Conservation (phyloP, 2,797 vertebrate genomes). For the Monodelphis domestica region DNA sequence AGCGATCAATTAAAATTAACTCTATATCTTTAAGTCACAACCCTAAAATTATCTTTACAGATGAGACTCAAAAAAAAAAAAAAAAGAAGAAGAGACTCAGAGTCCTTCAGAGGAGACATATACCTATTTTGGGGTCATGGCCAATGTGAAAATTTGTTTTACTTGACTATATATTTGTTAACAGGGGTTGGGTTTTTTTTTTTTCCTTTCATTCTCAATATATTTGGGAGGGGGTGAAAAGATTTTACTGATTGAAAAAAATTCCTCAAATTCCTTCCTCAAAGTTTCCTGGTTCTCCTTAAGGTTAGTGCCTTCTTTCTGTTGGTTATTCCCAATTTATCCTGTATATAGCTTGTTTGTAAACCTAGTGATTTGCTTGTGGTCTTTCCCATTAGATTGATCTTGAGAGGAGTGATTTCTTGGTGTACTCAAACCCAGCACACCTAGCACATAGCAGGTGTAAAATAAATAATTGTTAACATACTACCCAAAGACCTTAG, state of each 20-base stretch:
- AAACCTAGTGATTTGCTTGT: background rate
- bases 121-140: background rate
- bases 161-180: background rate
- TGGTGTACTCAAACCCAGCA: background rate
- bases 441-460: background rate
- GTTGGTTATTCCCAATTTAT: background rate
- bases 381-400: background rate
- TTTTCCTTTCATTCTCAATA: background rate
- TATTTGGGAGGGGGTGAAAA: background rate
- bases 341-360: background rate
- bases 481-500: background rate
- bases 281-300: background rate
- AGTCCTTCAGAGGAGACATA: background rate
- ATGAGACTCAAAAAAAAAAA: too few species aligned
- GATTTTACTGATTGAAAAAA: background rate
- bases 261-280: background rate
- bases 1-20: too few species aligned
- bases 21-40: too few species aligned
- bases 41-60: too few species aligned
- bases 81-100: background rate
- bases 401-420: background rate
- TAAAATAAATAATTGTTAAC: background rate
- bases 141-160: background rate
- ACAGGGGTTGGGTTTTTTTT: background rate
- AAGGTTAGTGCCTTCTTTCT: background rate